Evolutionary conservation across 2,888 invertebrate species (phyloP).

Genomic region (Tenodera sinensis): DNA sequence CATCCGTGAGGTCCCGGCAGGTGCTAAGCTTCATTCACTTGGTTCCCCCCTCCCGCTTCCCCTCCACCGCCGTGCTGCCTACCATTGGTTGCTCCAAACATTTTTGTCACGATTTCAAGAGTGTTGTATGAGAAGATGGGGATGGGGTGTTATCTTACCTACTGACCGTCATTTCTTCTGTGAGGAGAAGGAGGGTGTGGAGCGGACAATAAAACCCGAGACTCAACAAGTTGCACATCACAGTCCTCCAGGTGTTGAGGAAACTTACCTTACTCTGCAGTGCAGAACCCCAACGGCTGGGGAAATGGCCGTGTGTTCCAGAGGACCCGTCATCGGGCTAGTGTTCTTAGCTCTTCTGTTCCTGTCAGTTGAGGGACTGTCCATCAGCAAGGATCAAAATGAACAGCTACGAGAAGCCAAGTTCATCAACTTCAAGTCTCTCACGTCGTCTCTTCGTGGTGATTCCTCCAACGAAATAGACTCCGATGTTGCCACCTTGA

Average conservation of each 20-base stretch:
- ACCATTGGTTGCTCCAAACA: neutral
- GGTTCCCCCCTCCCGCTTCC: neutral
- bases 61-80: neutral
- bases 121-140: neutral
- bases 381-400: neutral
- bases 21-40: neutral
- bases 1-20: neutral
- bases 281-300: neutral
- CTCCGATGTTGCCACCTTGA: neutral
- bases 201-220: conserved; percentile 8
- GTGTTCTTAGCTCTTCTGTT: neutral
- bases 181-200: neutral
- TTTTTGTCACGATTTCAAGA: neutral
- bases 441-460: neutral
- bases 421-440: conserved; percentile 19
- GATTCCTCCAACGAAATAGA: conserved; percentile 18
- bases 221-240: neutral
- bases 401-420: neutral
- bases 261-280: neutral
- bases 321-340: neutral
- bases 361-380: neutral
- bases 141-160: conserved; percentile 1
- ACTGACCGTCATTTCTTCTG: conserved; percentile 21
- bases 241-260: neutral
- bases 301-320: neutral